Conservation (phyloP, 2,888 invertebrate species). For the Dynastes tityus region DNA sequence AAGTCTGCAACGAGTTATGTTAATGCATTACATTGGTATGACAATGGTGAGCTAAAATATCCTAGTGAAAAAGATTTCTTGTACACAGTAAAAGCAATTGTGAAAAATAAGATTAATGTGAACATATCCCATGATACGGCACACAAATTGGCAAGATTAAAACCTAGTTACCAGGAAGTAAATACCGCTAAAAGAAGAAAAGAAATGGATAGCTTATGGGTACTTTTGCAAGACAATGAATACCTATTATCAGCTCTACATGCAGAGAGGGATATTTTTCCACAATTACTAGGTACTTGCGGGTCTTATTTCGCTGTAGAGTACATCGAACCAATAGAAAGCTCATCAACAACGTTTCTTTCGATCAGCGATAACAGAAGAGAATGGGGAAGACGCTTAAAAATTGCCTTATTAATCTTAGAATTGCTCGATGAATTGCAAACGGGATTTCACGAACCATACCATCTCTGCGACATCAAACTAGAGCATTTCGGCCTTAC, state of each 20-base stretch:
- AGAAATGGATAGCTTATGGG: conserved; percentile 78
- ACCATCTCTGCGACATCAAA: conserved; percentile 81
- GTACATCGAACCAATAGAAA: conserved; percentile 74
- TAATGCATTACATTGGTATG: conserved; percentile 70
- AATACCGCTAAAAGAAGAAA: conserved; percentile 67
- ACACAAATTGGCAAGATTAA: conserved; percentile 71
- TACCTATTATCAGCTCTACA: conserved; percentile 76
- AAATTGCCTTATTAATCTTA: conserved; percentile 75
- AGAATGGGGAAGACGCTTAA: conserved; percentile 75
- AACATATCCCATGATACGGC: conserved; percentile 72
- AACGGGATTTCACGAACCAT: conserved; percentile 74
- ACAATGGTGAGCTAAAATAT: conserved; percentile 70
- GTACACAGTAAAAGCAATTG: conserved; percentile 72
- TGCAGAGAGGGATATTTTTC: conserved; percentile 76
- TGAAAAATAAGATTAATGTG: conserved; percentile 73
- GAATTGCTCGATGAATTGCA: conserved; percentile 77
- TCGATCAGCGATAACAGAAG: conserved; percentile 72
- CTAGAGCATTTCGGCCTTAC: conserved; percentile 78
- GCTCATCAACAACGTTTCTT: conserved; percentile 71
- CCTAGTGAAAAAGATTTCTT: conserved; percentile 73
- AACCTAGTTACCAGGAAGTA: conserved; percentile 70
- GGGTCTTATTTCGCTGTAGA: conserved; percentile 80
- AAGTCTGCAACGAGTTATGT: conserved; percentile 72
- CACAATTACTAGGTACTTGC: conserved; percentile 78
- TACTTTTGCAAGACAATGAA: conserved; percentile 78